A percentile compares a stretch with the other conserved stretches of the same genome.
These are phyloP conservation scores for Lamellibrachia satsuma DNA, from an alignment of 2,888 invertebrate species.

Conservation along the genomic window DNA sequence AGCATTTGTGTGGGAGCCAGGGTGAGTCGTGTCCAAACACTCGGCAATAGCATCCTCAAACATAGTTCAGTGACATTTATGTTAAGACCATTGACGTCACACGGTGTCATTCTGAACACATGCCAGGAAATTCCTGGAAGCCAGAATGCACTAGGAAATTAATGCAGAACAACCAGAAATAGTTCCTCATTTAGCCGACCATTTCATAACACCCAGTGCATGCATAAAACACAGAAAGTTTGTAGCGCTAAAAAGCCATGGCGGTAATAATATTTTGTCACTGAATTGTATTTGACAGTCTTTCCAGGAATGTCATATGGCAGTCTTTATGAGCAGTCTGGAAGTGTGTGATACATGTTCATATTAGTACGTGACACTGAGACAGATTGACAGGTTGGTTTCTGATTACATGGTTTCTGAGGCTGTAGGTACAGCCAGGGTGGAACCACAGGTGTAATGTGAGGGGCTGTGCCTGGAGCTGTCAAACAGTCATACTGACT, in stretches of 20 bases:
- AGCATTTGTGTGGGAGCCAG: neutral
- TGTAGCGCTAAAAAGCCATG: neutral
- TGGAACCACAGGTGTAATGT: neutral
- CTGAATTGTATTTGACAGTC: neutral
- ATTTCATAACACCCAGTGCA: neutral
- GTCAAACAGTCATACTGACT: neutral
- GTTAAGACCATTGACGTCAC: neutral
- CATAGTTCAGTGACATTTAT: neutral
- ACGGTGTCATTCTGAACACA: neutral
- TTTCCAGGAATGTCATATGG: neutral
- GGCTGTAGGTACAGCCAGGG: neutral
- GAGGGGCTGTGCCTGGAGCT: neutral
- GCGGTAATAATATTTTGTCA: slow-evolving; percentile 8
- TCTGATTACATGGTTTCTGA: neutral
- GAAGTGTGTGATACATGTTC: neutral
- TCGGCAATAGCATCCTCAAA: neutral
- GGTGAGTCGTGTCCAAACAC: neutral
- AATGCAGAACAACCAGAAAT: neutral
- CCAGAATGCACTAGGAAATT: neutral
- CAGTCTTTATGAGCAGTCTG: neutral
- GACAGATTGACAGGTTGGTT: neutral
- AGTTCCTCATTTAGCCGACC: neutral
- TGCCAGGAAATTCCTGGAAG: neutral
- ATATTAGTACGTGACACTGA: neutral
- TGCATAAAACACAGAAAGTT: neutral